Evolutionary conservation across 2,888 invertebrate species (phyloP).

Genomic region (Drosophila prostipennis): DNA sequence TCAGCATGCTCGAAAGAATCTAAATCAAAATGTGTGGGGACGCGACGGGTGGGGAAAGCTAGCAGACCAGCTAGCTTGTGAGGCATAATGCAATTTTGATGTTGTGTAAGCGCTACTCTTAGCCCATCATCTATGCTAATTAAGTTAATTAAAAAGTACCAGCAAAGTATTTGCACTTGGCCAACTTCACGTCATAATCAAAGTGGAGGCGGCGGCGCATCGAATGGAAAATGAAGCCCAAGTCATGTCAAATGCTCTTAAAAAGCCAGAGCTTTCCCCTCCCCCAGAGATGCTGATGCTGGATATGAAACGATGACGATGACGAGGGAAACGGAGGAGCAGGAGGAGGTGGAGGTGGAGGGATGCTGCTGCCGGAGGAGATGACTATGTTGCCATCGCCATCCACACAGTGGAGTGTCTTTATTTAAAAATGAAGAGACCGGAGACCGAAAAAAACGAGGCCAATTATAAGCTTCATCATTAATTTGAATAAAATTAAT

Average conservation of each 20-base stretch:
- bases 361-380: background rate
- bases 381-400: constrained; percentile 48
- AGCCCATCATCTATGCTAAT: constrained; percentile 76
- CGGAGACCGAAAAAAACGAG: constrained; percentile 56
- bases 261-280: constrained; percentile 47
- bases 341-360: background rate
- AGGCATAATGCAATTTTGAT: constrained; percentile 73
- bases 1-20: constrained; percentile 38
- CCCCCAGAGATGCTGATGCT: constrained; percentile 23
- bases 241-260: constrained; percentile 77
- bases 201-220: constrained; percentile 64
- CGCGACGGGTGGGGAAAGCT: background rate
- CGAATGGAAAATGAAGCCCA: constrained; percentile 64
- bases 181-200: constrained; percentile 78
- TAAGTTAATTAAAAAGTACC: constrained; percentile 77
- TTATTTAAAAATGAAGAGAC: constrained; percentile 33
- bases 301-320: constrained; percentile 32
- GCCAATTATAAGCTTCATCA: constrained; percentile 77
- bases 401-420: constrained; percentile 53
- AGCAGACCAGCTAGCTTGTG: constrained; percentile 19
- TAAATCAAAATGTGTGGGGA: constrained; percentile 28
- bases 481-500: constrained; percentile 79
- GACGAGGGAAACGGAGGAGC: constrained; percentile 11
- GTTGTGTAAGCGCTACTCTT: constrained; percentile 72
- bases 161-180: constrained; percentile 77